Conservation (phyloP, 2,113 vertebrate genomes). For the Numida meleagris region DNA sequence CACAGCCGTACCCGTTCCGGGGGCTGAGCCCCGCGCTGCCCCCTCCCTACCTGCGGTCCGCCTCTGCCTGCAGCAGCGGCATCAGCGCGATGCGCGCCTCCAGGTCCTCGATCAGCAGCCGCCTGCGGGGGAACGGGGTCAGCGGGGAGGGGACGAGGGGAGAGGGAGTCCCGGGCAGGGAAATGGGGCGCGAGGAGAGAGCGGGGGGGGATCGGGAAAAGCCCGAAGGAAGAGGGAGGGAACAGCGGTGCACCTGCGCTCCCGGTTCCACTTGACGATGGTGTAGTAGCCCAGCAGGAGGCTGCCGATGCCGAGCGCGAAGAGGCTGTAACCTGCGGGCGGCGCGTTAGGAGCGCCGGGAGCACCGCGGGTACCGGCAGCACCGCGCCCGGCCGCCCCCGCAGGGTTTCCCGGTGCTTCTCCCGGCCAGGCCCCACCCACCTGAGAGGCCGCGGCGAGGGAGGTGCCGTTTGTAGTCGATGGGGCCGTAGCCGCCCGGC, state of each 20-base stretch:
- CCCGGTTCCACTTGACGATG: slow-evolving; percentile 87
- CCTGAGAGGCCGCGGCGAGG: slow-evolving; percentile 90
- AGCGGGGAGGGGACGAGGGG: neutral
- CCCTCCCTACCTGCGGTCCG: slow-evolving; percentile 81
- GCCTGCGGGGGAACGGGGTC: slow-evolving; percentile 65
- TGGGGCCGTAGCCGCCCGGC: slow-evolving; percentile 85
- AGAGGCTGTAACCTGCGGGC: slow-evolving; percentile 85
- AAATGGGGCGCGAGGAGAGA: neutral
- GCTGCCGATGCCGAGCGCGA: slow-evolving; percentile 83
- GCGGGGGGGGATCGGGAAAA: neutral
- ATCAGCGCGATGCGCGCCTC: slow-evolving; percentile 87
- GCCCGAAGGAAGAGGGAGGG: fast-evolving
- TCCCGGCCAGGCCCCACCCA: neutral
- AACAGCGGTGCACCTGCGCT: slow-evolving; percentile 79
- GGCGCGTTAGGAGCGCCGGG: neutral
- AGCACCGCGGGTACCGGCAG: too few relatives aligned
- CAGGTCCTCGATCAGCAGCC: slow-evolving; percentile 88
- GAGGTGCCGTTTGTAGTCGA: slow-evolving; percentile 92
- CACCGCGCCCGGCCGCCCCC: too few relatives aligned
- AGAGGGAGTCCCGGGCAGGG: too few relatives aligned
- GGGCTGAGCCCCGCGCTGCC: too few relatives aligned
- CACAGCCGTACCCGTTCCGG: too few relatives aligned
- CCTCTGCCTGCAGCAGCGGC: slow-evolving; percentile 89
- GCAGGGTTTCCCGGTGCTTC: neutral
- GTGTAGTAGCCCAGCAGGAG: slow-evolving; percentile 87